phyloP scores from a whole-genome alignment of 1,140 invertebrate species.

The Lucilia cuprina region DNA sequence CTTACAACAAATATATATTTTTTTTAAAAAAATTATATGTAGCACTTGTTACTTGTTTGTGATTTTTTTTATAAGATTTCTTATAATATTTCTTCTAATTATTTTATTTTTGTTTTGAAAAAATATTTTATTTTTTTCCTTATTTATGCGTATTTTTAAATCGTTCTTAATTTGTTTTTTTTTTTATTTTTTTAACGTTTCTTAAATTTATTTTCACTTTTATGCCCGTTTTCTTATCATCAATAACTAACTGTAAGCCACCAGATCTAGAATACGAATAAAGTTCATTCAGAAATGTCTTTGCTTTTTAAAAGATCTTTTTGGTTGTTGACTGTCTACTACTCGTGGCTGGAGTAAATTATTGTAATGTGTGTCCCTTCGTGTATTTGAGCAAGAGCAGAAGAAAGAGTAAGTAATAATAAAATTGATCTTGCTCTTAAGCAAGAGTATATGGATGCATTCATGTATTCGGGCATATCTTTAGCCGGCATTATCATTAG shows the following conservation, averaged over 20 bases:
- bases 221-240: neutral
- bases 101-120: neutral
- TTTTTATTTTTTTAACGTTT: constrained; percentile 4
- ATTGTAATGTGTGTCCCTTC: neutral
- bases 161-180: constrained; percentile 1
- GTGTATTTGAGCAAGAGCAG: neutral
- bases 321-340: neutral
- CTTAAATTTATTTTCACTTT: neutral
- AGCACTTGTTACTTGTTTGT: neutral
- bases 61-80: neutral
- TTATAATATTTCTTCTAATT: neutral
- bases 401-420: no score
- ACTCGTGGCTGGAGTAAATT: neutral
- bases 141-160: neutral
- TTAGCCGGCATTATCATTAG: neutral
- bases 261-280: constrained; percentile 23
- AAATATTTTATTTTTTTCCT: neutral
- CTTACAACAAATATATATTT: neutral
- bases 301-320: constrained; percentile 24
- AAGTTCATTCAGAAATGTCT: constrained; percentile 19
- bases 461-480: no score
- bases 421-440: neutral
- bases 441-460: neutral
- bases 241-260: constrained; percentile 11
- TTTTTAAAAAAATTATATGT: neutral